phyloP scores from a whole-genome alignment of 1,140 invertebrate genomes.

The Microvelia longipes region DNA sequence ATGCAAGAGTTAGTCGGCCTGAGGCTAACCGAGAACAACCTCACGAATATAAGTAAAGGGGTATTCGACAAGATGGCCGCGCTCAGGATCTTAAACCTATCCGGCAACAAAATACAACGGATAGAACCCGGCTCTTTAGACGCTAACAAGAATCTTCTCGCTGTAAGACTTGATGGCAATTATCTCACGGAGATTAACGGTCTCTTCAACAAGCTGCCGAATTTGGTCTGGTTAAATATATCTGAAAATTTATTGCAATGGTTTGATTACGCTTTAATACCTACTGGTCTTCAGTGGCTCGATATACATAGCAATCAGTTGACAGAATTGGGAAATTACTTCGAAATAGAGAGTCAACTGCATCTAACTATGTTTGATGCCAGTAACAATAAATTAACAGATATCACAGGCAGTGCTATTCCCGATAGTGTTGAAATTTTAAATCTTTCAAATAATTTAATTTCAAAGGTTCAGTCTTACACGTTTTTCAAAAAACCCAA shows the following conservation, averaged over 20 bases:
- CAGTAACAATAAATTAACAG: constrained; percentile 66
- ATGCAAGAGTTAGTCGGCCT: constrained; percentile 70
- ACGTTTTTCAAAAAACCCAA: constrained; percentile 89
- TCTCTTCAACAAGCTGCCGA: constrained; percentile 69
- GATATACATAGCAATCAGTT: constrained; percentile 81
- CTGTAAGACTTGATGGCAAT: constrained; percentile 76
- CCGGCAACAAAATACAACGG: constrained; percentile 67
- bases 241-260: constrained; percentile 75
- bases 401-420: constrained; percentile 62
- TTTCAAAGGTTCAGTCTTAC: constrained; percentile 73
- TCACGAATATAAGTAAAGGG: constrained; percentile 68
- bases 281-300: constrained; percentile 71
- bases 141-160: constrained; percentile 64
- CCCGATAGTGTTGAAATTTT: constrained; percentile 73
- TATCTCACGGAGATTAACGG: constrained; percentile 67
- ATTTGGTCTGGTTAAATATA: constrained; percentile 80
- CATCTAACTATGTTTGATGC: constrained; percentile 72
- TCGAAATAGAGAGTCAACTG: constrained; percentile 68
- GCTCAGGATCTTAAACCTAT: constrained; percentile 74
- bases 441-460: constrained; percentile 71
- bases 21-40: constrained; percentile 70
- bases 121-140: constrained; percentile 77
- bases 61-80: constrained; percentile 68
- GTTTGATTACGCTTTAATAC: constrained; percentile 84
- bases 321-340: constrained; percentile 73